A percentile compares a stretch with the other conserved stretches of the same genome.
Evolutionary conservation across 1,140 invertebrate genomes (phyloP).

Genomic region (Trypoxylus dichotomus): DNA sequence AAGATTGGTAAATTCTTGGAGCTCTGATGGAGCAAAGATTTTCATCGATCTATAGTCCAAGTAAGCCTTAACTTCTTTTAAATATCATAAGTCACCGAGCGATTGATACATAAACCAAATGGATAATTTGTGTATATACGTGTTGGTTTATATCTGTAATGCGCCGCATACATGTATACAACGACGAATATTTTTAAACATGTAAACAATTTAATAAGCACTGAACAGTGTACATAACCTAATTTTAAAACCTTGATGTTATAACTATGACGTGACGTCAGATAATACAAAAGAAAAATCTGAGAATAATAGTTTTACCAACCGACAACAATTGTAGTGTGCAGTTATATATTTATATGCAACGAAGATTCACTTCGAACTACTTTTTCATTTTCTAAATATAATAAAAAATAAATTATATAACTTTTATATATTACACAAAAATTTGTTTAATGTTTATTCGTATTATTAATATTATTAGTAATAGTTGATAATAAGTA

Average conservation of each 20-base stretch:
- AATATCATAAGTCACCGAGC: not conserved
- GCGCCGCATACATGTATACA: not conserved
- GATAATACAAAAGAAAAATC: slow-evolving; percentile 2
- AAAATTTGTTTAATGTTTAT: too few relatives aligned
- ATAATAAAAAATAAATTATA: too few relatives aligned
- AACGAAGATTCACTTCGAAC: not conserved
- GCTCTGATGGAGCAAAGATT: not conserved
- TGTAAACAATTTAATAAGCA: slow-evolving; percentile 20
- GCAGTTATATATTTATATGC: not conserved
- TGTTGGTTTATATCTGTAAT: not conserved
- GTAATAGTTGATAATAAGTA: not conserved
- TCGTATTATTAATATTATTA: not conserved
- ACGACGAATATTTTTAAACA: slow-evolving; percentile 6
- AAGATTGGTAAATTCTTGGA: not conserved
- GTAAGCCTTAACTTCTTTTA: not conserved
- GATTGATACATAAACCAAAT: not conserved
- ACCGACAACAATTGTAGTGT: not conserved
- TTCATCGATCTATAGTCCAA: not conserved
- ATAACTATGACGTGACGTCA: not conserved
- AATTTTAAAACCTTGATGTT: slow-evolving; percentile 14
- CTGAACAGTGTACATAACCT: slow-evolving; percentile 21
- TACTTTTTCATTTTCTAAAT: not conserved
- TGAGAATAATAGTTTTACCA: not conserved
- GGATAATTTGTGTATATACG: not conserved
- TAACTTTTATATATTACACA: too few relatives aligned